Base-by-base conservation (phyloP, 2,797 vertebrate species). In the Malacoctenus gilli region DNA sequence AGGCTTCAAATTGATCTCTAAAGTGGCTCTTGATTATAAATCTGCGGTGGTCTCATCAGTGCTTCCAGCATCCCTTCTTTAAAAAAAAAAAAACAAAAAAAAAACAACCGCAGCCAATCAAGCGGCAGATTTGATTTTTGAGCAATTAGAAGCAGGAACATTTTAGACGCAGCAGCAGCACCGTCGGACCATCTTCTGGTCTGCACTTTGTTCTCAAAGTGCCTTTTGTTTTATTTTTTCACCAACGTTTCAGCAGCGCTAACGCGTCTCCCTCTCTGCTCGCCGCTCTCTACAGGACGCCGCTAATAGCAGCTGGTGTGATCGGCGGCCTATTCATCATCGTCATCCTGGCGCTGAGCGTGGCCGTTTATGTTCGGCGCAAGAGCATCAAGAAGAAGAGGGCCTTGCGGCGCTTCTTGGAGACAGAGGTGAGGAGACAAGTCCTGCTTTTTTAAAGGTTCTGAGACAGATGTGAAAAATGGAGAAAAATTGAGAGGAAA, bases 361-460 rank as follows among this genome's bases (percentile, higher is more conserved):
- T 97, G 37, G 95, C 96, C 0, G 95, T 99, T 20, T 98, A 95
- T 0, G 90, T 95, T 12, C 92, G 96, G 6, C 92, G 97, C 25
- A 97, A 96, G 44, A 98, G 95, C 89, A 99, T 99, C 83, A 98
- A 95, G 82, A 98, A 98, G 92, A 98, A 99, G 86, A 93, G 97
- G 70, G 97, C 96, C 0, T 59, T 99, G 71, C 79, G 97, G 1
- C 92, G 97, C 38, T 99, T 98, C 83, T 72, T 99, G 59, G 96
- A 99, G 85, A 98, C 96, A 0, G 97, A 99, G 95, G 97, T 99
- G 59, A 92, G 86, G 34, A 31, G 22, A 9, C 3, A 0, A n/a
- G 23, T 32, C n/a, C n/a, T n/a, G n/a, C n/a, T n/a, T n/a, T n/a
- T n/a, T n/a, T n/a, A n/a, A n/a, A n/a, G n/a, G n/a, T n/a, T n/a